Conservation (phyloP, 2,113 vertebrate species). For the Hiodon tergisus region DNA sequence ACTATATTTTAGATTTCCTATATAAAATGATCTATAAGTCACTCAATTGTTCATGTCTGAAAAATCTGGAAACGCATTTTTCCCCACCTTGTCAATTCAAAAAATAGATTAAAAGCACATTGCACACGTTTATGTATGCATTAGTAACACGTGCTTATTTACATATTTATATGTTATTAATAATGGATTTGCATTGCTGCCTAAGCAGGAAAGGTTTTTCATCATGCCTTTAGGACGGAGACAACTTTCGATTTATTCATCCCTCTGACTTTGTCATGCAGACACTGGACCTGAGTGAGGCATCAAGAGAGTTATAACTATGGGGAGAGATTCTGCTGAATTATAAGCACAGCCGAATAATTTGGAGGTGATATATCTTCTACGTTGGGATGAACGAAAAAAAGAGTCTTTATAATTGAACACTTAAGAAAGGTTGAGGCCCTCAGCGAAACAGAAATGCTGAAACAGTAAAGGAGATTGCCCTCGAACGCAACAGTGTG, state of each 20-base stretch:
- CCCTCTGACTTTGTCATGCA: conserved; percentile 2
- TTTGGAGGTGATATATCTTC: conserved; percentile 13
- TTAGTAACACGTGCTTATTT: too few species aligned
- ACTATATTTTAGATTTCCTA: too few species aligned
- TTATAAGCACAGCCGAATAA: conserved; percentile 7
- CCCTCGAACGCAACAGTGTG: not conserved
- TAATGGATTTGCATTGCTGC: not conserved
- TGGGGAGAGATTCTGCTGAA: conserved; percentile 6
- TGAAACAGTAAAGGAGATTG: conserved; percentile 2
- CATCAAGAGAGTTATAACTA: conserved; percentile 12
- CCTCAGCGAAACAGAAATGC: conserved; percentile 1
- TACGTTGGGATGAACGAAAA: conserved; percentile 6
- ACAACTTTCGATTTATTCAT: conserved; percentile 9
- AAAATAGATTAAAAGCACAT: too few species aligned
- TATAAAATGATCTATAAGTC: too few species aligned
- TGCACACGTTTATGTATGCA: too few species aligned
- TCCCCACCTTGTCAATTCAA: too few species aligned
- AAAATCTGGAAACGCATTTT: too few species aligned
- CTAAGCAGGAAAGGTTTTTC: conserved; percentile 2
- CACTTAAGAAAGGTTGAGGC: not conserved
- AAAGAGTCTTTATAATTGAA: conserved; percentile 17
- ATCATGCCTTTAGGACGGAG: not conserved
- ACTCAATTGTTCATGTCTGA: too few species aligned
- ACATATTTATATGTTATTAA: conserved; percentile 1
- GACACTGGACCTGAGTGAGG: conserved; percentile 1